A percentile compares a stretch with the other conserved stretches of the same genome.
phyloP scores from a whole-genome alignment of 2,888 invertebrate species.

The Morinoia aosen region DNA sequence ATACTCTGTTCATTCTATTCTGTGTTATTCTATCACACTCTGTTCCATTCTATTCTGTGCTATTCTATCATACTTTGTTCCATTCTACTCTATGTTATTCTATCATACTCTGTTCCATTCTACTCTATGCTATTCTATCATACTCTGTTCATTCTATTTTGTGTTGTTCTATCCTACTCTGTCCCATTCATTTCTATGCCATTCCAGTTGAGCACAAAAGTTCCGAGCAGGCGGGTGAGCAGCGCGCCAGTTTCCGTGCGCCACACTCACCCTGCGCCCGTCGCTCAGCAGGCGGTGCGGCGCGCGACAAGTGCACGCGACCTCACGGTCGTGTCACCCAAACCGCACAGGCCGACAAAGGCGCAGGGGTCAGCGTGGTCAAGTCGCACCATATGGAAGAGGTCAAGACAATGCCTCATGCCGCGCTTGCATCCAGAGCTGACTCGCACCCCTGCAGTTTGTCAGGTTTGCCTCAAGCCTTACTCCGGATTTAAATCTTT shows the following conservation, averaged over 20 bases:
- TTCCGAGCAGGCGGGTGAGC: not conserved
- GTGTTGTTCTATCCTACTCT: no score
- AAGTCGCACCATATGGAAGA: not conserved
- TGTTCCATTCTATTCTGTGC: not conserved
- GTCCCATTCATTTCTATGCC: not conserved
- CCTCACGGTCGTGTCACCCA: not conserved
- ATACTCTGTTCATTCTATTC: no score
- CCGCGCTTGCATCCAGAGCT: not conserved
- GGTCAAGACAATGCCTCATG: not conserved
- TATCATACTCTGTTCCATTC: no score
- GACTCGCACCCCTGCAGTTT: not conserved
- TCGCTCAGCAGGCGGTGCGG: not conserved
- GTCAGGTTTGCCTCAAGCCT: not conserved
- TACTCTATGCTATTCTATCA: no score
- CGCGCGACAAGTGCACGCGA: not conserved
- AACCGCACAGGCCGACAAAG: constrained; percentile 3
- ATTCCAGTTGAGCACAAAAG: not conserved
- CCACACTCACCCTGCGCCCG: not conserved
- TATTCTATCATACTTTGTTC: no score
- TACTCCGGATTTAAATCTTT: no score
- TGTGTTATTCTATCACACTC: no score
- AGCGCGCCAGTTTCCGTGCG: not conserved
- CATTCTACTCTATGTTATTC: no score
- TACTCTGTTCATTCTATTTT: no score
- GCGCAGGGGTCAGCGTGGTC: not conserved